Conservation (phyloP, 2,113 vertebrate genomes). For the Crotalus horridus region DNA sequence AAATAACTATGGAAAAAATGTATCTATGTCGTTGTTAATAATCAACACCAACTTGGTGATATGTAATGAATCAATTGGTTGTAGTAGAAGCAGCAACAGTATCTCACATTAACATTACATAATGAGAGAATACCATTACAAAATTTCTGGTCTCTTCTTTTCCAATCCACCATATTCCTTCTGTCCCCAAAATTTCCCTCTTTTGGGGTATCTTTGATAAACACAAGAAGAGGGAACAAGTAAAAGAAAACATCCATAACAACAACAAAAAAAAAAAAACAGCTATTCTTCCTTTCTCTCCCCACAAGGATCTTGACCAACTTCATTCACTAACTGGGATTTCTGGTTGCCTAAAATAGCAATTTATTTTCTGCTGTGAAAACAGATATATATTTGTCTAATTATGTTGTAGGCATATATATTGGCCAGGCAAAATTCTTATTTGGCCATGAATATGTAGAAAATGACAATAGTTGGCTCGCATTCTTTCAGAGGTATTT, state of each 20-base stretch:
- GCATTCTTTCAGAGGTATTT: not conserved
- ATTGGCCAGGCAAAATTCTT: not conserved
- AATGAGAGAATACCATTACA: not conserved
- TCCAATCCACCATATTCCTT: not conserved
- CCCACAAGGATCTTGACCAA: not conserved
- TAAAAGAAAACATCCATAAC: not conserved
- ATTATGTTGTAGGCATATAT: not conserved
- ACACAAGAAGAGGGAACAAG: not conserved
- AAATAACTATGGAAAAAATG: not conserved
- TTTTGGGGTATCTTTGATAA: not conserved
- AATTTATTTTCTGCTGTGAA: not conserved
- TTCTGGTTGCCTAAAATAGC: not conserved
- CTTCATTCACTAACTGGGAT: not conserved
- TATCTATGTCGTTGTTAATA: not conserved
- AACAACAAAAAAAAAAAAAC: too few species aligned
- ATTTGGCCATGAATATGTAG: not conserved
- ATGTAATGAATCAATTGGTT: not conserved
- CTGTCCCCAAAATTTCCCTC: not conserved
- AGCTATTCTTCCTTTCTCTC: not conserved
- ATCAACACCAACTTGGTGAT: not conserved
- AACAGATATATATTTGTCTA: not conserved
- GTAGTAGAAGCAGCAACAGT: not conserved
- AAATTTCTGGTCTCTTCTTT: not conserved
- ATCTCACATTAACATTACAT: not conserved
- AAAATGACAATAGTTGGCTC: not conserved